These are phyloP conservation scores for Zalophus californianus DNA, from an alignment of 2,797 vertebrate species.

Conservation along the genomic window DNA sequence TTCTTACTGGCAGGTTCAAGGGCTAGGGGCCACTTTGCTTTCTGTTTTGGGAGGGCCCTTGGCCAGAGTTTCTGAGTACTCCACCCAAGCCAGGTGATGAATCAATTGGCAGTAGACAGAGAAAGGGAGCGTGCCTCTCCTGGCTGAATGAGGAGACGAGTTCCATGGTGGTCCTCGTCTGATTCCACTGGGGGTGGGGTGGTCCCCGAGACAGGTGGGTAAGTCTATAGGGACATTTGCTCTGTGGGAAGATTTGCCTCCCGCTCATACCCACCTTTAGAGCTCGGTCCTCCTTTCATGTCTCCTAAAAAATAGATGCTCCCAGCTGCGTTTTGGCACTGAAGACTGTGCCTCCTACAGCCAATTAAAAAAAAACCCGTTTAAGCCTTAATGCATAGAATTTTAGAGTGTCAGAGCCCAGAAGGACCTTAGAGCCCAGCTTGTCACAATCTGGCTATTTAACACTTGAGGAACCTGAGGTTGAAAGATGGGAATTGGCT, in stretches of 20 bases:
- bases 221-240: background rate
- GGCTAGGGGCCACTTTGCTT: background rate
- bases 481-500: background rate
- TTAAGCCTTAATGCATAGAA: background rate
- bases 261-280: background rate
- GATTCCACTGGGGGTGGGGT: background rate
- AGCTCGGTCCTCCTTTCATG: background rate
- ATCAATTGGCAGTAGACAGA: background rate
- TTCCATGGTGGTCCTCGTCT: background rate
- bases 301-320: background rate
- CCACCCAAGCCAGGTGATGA: background rate
- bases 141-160: background rate
- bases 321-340: background rate
- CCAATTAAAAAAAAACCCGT: background rate
- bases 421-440: background rate
- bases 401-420: background rate
- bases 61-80: background rate
- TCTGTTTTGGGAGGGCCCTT: background rate
- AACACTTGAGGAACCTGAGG: background rate
- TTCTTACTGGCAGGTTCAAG: background rate
- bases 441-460: background rate
- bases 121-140: background rate
- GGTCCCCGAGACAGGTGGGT: background rate
- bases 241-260: background rate
- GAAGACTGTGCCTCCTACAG: background rate